These are phyloP conservation scores for Ceratosolen fusciceps DNA, from an alignment of 1,140 invertebrate genomes.

Conservation along the genomic window DNA sequence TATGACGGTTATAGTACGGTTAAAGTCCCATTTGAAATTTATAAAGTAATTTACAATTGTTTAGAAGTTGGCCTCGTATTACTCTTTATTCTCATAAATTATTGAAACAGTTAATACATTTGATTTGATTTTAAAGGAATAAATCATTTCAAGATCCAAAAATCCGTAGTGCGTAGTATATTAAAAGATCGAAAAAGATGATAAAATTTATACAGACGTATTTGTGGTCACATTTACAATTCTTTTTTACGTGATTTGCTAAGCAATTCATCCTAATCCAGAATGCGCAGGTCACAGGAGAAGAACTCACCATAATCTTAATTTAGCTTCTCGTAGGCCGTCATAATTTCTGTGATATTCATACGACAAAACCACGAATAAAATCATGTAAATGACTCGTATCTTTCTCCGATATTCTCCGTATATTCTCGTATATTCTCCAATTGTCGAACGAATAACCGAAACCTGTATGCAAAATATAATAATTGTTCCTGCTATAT, in stretches of 20 bases:
- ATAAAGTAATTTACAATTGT: too few species aligned
- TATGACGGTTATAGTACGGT: too few species aligned
- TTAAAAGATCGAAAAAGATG: background rate
- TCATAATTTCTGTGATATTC: constrained; percentile 69
- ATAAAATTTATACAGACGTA: background rate
- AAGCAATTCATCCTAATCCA: constrained; percentile 75
- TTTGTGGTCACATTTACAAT: constrained; percentile 12
- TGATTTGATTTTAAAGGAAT: too few species aligned
- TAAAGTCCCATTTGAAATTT: too few species aligned
- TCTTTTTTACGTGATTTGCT: background rate
- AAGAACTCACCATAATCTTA: constrained; percentile 74
- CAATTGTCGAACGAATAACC: constrained; percentile 19
- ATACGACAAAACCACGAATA: constrained; percentile 72
- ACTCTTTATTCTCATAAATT: too few species aligned
- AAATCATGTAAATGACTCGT: constrained; percentile 69
- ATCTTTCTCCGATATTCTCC: constrained; percentile 14
- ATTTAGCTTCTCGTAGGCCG: constrained; percentile 70
- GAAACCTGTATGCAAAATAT: constrained; percentile 5
- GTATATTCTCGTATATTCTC: constrained; percentile 15
- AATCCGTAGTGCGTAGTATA: background rate
- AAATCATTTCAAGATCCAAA: too few species aligned
- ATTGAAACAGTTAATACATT: too few species aligned
- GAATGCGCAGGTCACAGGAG: constrained; percentile 72
- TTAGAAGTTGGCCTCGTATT: too few species aligned
- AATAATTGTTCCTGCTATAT: too few species aligned